A percentile compares a stretch with the other conserved stretches of the same genome.
Conservation (phyloP, 2,113 vertebrate species). For the Notarius quadriscutis region DNA sequence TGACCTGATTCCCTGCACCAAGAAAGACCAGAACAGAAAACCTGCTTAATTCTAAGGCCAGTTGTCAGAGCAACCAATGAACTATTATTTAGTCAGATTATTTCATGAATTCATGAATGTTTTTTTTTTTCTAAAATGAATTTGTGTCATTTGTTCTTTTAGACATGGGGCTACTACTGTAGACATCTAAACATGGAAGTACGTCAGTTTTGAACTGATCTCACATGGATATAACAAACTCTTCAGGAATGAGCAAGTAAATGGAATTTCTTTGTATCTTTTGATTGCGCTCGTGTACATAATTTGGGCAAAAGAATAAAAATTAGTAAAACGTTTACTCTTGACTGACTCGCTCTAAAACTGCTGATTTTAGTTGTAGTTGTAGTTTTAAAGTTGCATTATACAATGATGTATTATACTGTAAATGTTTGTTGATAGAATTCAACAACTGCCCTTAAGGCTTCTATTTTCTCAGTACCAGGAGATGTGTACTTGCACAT, state of each 20-base stretch:
- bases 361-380: background rate
- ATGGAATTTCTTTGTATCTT: background rate
- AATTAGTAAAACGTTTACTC: background rate
- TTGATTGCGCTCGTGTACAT: background rate
- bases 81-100: background rate
- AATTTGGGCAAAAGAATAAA: background rate
- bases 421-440: background rate
- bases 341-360: background rate
- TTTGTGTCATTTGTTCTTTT: background rate
- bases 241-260: background rate
- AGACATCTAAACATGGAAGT: background rate
- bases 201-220: background rate
- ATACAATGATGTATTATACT: background rate
- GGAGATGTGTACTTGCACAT: background rate
- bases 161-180: background rate
- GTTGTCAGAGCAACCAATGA: background rate
- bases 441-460: background rate
- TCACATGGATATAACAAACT: background rate
- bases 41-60: background rate
- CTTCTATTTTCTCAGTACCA: background rate
- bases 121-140: background rate
- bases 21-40: background rate
- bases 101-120: background rate
- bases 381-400: background rate
- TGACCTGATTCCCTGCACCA: background rate